These are phyloP conservation scores for Microcebus tavaratra DNA, from an alignment of 2,113 vertebrate genomes.

Conservation along the genomic window DNA sequence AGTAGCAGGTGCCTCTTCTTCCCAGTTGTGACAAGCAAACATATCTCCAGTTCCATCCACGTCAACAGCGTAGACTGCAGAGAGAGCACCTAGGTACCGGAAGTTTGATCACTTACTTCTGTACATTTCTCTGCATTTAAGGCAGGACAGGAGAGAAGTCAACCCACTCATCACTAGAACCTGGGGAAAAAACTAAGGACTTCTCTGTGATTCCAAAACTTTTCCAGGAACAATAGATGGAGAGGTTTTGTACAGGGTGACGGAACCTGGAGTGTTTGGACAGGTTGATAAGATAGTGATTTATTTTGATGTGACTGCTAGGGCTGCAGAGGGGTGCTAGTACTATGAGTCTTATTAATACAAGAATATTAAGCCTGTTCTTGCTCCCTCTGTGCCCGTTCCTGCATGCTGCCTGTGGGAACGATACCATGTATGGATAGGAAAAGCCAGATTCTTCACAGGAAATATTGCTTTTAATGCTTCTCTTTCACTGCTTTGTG, in stretches of 20 bases:
- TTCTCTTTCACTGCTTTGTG: neutral
- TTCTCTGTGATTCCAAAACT: neutral
- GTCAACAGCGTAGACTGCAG: neutral
- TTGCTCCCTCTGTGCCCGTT: neutral
- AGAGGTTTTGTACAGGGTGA: neutral
- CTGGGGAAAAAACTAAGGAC: neutral
- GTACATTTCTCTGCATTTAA: neutral
- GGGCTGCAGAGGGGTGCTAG: constrained; percentile 31
- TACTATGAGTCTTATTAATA: constrained; percentile 45
- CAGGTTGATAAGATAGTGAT: constrained; percentile 52
- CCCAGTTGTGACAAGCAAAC: neutral
- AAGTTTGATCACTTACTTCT: neutral
- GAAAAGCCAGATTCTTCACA: constrained; percentile 36
- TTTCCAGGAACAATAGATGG: constrained; percentile 40
- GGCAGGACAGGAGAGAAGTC: neutral
- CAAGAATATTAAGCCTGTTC: constrained; percentile 48
- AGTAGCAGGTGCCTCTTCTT: neutral
- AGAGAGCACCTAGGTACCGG: too few species aligned
- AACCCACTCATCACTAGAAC: neutral
- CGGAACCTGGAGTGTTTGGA: neutral
- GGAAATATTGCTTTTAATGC: constrained; percentile 42
- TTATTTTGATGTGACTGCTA: constrained; percentile 50
- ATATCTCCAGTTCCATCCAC: neutral
- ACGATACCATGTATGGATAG: constrained; percentile 40
- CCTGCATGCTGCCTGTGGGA: constrained; percentile 17